These are phyloP conservation scores for Platanista minor DNA, from an alignment of 2,113 vertebrate genomes.

Conservation along the genomic window DNA sequence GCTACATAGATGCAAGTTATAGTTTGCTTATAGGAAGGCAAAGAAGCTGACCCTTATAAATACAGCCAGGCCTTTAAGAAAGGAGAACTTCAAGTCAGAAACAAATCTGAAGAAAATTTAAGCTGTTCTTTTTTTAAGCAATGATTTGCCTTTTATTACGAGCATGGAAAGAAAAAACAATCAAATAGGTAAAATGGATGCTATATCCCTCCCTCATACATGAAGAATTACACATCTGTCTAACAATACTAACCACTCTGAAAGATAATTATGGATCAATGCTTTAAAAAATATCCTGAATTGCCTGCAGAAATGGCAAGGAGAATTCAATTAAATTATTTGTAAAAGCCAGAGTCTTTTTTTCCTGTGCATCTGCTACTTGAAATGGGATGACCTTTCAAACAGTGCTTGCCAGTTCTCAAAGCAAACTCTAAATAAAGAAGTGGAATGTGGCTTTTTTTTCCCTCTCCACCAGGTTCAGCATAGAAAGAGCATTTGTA, in stretches of 20 bases:
- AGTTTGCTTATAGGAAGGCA: slow-evolving; percentile 30
- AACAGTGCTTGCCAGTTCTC: slow-evolving; percentile 59
- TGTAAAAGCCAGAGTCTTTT: slow-evolving; percentile 68
- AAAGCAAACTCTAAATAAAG: slow-evolving; percentile 70
- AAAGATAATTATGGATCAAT: slow-evolving; percentile 75
- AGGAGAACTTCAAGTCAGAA: slow-evolving; percentile 11
- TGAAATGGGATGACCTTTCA: slow-evolving; percentile 74
- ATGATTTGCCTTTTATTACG: slow-evolving; percentile 42
- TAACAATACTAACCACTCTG: slow-evolving; percentile 62
- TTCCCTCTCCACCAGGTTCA: background rate
- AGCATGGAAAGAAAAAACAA: slow-evolving; percentile 53
- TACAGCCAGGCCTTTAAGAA: background rate
- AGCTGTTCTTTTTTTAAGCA: background rate
- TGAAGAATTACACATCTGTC: slow-evolving; percentile 65
- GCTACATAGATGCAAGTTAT: background rate
- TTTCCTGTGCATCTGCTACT: slow-evolving; percentile 64
- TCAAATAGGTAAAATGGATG: slow-evolving; percentile 48
- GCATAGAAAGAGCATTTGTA: slow-evolving; percentile 43
- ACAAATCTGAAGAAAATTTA: background rate
- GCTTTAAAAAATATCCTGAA: slow-evolving; percentile 68
- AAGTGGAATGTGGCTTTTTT: background rate
- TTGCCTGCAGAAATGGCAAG: slow-evolving; percentile 72
- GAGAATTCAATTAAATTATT: slow-evolving; percentile 76
- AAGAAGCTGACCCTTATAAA: slow-evolving; percentile 37
- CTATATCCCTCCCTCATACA: slow-evolving; percentile 5